Percentiles rank a stretch among this genome's conserved stretches.
These are phyloP conservation scores for Drosophila melanica DNA, from an alignment of 1,140 invertebrate genomes.

Conservation along the genomic window DNA sequence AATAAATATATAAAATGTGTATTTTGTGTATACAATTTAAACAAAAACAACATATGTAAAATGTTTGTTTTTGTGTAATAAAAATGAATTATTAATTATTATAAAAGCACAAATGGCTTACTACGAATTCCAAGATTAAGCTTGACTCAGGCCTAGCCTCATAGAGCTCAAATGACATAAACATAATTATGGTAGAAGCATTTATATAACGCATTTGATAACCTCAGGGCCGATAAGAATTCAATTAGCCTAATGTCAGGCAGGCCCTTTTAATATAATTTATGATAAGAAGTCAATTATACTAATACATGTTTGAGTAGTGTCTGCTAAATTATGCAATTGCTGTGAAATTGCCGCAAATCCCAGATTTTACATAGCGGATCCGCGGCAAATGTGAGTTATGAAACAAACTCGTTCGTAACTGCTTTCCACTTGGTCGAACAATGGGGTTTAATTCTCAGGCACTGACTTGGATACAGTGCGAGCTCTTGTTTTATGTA, in stretches of 20 bases:
- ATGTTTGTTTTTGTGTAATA: no score
- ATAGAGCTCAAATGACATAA: no score
- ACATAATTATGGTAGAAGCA: neutral
- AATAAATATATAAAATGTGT: no score
- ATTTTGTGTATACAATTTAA: no score
- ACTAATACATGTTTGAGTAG: slow-evolving; percentile 1
- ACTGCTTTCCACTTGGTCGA: slow-evolving; percentile 11
- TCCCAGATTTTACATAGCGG: neutral
- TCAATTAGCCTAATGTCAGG: slow-evolving; percentile 28
- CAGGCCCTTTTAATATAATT: neutral
- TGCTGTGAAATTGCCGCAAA: no score
- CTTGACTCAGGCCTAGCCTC: no score
- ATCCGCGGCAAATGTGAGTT: neutral
- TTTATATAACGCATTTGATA: slow-evolving; percentile 17
- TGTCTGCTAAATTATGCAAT: neutral
- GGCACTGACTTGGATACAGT: slow-evolving; percentile 5
- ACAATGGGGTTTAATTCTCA: slow-evolving; percentile 24
- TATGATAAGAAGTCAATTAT: slow-evolving; percentile 34
- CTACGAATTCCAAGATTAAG: no score
- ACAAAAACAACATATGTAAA: no score
- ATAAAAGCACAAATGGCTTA: no score
- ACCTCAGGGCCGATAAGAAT: slow-evolving; percentile 20
- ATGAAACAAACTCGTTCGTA: neutral
- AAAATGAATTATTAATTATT: no score
- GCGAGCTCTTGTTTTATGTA: neutral